Base-by-base conservation (phyloP, 2,113 vertebrate species). In the Charadrius vociferus region DNA sequence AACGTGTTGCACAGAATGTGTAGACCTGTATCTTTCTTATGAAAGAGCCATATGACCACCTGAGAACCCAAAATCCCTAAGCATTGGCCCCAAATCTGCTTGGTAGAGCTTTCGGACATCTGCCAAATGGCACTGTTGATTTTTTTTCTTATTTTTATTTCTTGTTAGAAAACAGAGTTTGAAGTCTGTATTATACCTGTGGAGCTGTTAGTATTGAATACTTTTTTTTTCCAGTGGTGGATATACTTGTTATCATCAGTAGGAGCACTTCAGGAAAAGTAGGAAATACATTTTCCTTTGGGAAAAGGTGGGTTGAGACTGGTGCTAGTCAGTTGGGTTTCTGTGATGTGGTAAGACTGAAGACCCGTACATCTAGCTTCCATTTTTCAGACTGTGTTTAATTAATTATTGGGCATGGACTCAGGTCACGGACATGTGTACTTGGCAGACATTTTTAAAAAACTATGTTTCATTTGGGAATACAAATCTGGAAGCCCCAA, bases 201-300 rank as follows among this genome's bases (percentile, higher is more conserved):
- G 32, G 43, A 74, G n/a, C 24, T 84, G 27, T 41, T 53, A 50
- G 24, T 62, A 36, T 1, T 2, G 20, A 75, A 36, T 26, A 45
- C 2, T 4, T 67, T 50, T 78, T 78, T 47, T 36, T 58, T 55
- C 8, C 9, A 27, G 45, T 17, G 24, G 17, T 14, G 2, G 36
- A 43, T 36, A 20, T 45, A 18, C 22, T 53, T 0, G 0, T 37
- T 56, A 45, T 30, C 52, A 43, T 14, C 36, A 65, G 43, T 12
- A 61, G 9, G 27, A 72, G 12, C 36, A 45, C 39, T 81, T 49
- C 37, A 73, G n/a, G 17, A 56, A 77, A 86, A 56, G 9, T 3
- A 81, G 27, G 14, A 66, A 70, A 77, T 22, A 7, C 0, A 4
- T 47, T 39, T 93, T 77, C 17, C 49, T 81, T 65, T 37, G 22